A percentile compares a stretch with the other conserved stretches of the same genome.
phyloP scores from a whole-genome alignment of 92 coral and sea anemone genomes.

The Montipora capitata region DNA sequence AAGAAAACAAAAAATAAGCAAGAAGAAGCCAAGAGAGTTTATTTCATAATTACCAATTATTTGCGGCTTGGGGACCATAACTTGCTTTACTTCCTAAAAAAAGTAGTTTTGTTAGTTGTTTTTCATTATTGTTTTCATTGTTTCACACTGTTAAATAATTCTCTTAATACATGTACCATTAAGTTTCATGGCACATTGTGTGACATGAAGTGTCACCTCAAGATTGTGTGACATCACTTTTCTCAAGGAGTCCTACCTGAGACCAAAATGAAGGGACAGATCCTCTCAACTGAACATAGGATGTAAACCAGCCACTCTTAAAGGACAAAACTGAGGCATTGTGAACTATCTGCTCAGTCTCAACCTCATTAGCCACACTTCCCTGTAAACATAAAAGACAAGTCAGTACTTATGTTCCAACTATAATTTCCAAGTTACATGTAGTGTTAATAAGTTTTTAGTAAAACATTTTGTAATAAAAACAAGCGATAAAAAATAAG shows the following conservation, averaged over 20 bases:
- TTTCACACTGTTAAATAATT: no score
- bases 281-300: conserved; percentile 95
- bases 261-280: conserved; percentile 99
- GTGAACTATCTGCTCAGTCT: conserved; percentile 97
- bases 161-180: no score
- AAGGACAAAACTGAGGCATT: conserved; percentile 96
- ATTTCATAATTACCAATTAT: conserved; percentile 79
- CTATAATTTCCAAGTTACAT: no score
- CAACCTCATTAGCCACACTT: conserved; percentile 98
- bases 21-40: background rate
- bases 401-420: background rate
- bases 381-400: conserved; percentile 68
- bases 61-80: conserved; percentile 98
- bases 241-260: conserved; percentile 68
- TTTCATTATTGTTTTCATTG: no score
- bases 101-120: no score
- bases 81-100: conserved; percentile 92
- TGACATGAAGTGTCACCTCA: background rate
- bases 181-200: no score
- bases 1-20: background rate
- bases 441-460: no score
- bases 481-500: no score
- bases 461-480: no score
- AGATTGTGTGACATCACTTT: no score
- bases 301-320: conserved; percentile 89